Evolutionary conservation across 1,140 invertebrate genomes (phyloP), one percentile per base, ranked within the genome.

Genomic region (Tetramorium simillimum): DNA sequence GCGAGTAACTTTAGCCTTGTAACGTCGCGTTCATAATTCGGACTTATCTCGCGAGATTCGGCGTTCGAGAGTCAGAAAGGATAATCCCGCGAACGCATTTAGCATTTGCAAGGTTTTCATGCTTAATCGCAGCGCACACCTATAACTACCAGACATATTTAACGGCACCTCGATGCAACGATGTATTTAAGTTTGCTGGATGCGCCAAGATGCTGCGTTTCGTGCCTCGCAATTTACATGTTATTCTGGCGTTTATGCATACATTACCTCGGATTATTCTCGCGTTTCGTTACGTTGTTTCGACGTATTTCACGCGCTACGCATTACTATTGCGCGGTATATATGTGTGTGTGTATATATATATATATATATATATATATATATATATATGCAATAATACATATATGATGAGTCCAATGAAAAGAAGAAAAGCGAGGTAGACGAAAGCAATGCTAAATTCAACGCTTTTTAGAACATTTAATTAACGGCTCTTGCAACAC

Each of bases 191-290:
- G 43, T 67, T 67, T 28, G 77, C 77, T 67, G 62, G 67, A 56
- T 72, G 37, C 65, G 65, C 67, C 80, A 82, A 82, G 80, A 82
- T 37, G 77, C 63, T 18, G 40, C 51, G 40, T 72, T 58, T 43
- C 65, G 49, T 37, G 51, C 37, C 67, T 62, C 53, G 80, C 53
- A 84, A 84, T 84, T 84, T 84, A 84, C 80, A 75, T 60, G 80
- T 75, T 84, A 84, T 84, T 73, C 69, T 40, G 53, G 40, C 53
- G 53, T 84, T 84, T 84, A 84, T 60, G 80, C 80, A 84, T 73
- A 84, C 53, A 84, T 84, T 73, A 73, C 6, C 53, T 46, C 24
- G 80, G 40, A 82, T 82, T 82, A 82, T 73, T 73, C 80, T 82
- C 67, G 69, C 80, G 56, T 84, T 84, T 84, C 69, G 40, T 84